Base-by-base conservation (phyloP, 2,797 vertebrate species). In the Odontamblyopus rebecca region DNA sequence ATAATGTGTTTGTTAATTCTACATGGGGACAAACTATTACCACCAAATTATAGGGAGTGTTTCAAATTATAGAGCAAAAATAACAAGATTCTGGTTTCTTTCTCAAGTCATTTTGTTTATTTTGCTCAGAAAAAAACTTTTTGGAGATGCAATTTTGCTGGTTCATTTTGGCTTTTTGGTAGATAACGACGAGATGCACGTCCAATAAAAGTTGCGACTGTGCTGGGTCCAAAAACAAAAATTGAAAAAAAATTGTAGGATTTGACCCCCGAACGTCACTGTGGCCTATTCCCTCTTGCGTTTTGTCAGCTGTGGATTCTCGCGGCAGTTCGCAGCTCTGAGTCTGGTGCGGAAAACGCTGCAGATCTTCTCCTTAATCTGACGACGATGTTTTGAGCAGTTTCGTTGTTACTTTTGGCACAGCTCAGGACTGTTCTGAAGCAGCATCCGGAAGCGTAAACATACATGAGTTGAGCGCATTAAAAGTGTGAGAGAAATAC, bases 391-490 rank as follows among this genome's bases (percentile, higher is more conserved):
- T 66, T 66, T 19, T 61, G 26, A 29, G 23, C 4, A 9, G 38
- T 16, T 41, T 64, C 23, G 13, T 41, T 38, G 30, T 62, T 41
- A 27, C 63, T 48, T 48, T 27, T 65, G 63, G 63, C 63, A 65
- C 23, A n/a, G 0, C 62, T 64, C 62, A 12, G 8, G 41, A 26
- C 41, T 50, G 63, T 48, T 65, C 41, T 29, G 63, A 26, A 23
- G 41, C 41, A 11, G 29, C 41, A 50, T 16, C 1, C 13, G 18
- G 5, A 27, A 66, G n/a, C 29, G 6, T 11, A 18, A 11, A 29
- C 4, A 13, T 26, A 3, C 11, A n/a, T 3, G 11, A 8, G n/a
- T 38, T 6, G 32, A 35, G 32, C 5, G 38, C 2, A 41, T 41
- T 41, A 18, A 51, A 51, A 51, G 15, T 51, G 50, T 16, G 4